These are phyloP conservation scores for Dinoponera quadriceps DNA, from an alignment of 1,140 invertebrate genomes.

Conservation along the genomic window DNA sequence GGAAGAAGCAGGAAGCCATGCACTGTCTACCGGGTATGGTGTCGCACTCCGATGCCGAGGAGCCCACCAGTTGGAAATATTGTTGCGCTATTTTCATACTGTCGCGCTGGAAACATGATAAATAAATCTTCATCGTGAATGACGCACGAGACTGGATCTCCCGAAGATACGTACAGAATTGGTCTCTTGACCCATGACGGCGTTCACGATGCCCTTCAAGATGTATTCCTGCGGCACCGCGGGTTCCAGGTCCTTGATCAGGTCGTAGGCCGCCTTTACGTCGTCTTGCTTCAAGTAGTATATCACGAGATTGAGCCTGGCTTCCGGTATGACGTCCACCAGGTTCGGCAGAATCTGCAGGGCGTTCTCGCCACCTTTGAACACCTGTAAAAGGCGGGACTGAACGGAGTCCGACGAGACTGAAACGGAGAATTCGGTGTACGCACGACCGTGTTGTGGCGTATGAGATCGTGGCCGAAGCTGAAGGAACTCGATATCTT, in stretches of 20 bases:
- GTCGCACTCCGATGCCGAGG: conserved; percentile 97
- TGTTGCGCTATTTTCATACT: conserved; percentile 97
- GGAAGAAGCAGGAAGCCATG: conserved; percentile 98
- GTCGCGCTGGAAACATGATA: conserved; percentile 90
- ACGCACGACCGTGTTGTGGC: conserved; percentile 95
- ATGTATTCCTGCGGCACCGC: conserved; percentile 98
- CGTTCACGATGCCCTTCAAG: conserved; percentile 98
- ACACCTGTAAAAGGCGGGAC: conserved; percentile 86
- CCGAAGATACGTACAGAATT: conserved; percentile 90
- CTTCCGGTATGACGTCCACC: conserved; percentile 98
- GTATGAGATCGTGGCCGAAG: conserved; percentile 96
- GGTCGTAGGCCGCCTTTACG: conserved; percentile 94
- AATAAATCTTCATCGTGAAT: neutral
- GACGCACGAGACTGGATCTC: neutral
- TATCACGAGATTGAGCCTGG: conserved; percentile 97
- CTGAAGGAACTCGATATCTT: conserved; percentile 92
- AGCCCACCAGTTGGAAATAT: conserved; percentile 98
- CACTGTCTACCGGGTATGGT: conserved; percentile 97
- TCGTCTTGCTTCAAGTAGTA: conserved; percentile 97
- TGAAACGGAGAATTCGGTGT: conserved; percentile 12
- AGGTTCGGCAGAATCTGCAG: conserved; percentile 95
- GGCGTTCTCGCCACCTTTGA: conserved; percentile 97
- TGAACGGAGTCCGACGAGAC: neutral
- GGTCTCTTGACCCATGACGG: conserved; percentile 96
- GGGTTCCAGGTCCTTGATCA: conserved; percentile 97